These are phyloP conservation scores for Distichodus sexfasciatus DNA, from an alignment of 2,797 vertebrate genomes.

Conservation along the genomic window DNA sequence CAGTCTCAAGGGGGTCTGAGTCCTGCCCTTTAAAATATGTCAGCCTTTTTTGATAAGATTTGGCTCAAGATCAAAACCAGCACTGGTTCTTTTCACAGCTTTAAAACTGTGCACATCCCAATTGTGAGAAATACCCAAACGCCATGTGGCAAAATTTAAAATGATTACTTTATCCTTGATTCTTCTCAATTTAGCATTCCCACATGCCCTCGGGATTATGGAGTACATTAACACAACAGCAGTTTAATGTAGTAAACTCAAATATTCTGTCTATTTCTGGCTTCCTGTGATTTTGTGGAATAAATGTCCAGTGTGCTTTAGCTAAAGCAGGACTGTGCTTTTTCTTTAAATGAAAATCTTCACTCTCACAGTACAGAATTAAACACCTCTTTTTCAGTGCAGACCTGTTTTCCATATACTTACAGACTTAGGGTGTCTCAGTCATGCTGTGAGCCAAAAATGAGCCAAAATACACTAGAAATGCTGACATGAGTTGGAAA, in stretches of 20 bases:
- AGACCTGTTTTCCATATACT: no score
- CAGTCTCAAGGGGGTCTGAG: no score
- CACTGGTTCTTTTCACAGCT: background rate
- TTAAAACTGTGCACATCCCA: background rate
- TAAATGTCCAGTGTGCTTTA: background rate
- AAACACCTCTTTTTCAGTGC: no score
- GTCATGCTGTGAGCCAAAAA: no score
- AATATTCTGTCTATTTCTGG: background rate
- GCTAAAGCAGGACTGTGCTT: no score
- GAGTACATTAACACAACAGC: conserved; percentile 4
- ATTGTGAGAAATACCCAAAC: background rate
- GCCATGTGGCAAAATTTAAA: background rate
- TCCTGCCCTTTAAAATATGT: no score
- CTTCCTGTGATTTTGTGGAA: background rate
- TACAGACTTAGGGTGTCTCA: no score
- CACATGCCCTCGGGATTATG: background rate
- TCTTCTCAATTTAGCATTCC: background rate
- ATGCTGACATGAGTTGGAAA: no score
- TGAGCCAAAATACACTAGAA: no score
- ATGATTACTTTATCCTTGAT: background rate
- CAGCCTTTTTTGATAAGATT: background rate
- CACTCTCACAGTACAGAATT: no score
- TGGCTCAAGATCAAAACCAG: background rate
- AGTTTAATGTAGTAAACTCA: background rate
- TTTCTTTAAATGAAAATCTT: no score